Evolutionary conservation across 2,888 invertebrate genomes (phyloP).

Genomic region (Bursaphelenchus okinawaensis): DNA sequence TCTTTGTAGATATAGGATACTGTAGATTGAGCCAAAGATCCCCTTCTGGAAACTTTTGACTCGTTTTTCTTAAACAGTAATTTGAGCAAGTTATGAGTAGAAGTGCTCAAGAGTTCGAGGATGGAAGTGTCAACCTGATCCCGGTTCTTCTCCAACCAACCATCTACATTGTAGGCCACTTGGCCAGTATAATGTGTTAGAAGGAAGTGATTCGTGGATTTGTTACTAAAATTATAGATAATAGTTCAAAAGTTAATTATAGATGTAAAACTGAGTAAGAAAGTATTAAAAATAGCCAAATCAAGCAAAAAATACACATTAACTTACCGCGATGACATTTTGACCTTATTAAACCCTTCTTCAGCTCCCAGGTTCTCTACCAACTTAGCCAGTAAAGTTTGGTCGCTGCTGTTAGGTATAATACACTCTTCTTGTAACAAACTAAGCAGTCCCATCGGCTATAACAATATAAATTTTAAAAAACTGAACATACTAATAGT

Average conservation of each 20-base stretch:
- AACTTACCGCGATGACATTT: conserved; percentile 42
- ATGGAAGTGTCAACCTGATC: conserved; percentile 58
- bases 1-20: conserved; percentile 39
- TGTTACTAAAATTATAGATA: conserved; percentile 22
- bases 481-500: too few relatives aligned
- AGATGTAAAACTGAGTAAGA: too few relatives aligned
- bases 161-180: conserved; percentile 60
- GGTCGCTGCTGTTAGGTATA: conserved; percentile 54
- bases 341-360: conserved; percentile 50
- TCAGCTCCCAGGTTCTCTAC: conserved; percentile 25
- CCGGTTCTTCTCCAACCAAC: conserved; percentile 61
- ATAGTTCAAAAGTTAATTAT: not conserved
- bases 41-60: conserved; percentile 21
- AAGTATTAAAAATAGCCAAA: not conserved
- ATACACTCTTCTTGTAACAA: conserved; percentile 57
- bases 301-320: conserved; percentile 11
- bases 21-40: conserved; percentile 28
- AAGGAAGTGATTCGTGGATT: conserved; percentile 37
- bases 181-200: conserved; percentile 60
- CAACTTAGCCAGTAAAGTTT: conserved; percentile 46
- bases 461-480: conserved; percentile 3
- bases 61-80: conserved; percentile 36
- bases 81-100: conserved; percentile 39
- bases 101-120: conserved; percentile 50
- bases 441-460: conserved; percentile 53